Base-by-base conservation (phyloP, 2,888 invertebrate genomes). In the Philereme transversata region DNA sequence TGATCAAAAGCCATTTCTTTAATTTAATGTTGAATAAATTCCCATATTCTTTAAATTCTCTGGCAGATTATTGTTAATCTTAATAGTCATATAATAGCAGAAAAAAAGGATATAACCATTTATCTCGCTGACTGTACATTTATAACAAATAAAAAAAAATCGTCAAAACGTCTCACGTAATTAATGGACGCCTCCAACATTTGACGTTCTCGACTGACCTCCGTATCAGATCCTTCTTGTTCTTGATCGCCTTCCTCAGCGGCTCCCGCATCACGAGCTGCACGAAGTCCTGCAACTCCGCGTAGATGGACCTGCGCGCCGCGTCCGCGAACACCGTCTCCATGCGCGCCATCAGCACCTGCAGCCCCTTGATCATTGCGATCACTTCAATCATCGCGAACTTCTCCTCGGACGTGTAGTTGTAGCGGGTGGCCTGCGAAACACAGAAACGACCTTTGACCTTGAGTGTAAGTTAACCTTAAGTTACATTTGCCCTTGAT, bases 351-450 rank as follows among this genome's bases (percentile, higher is more conserved):
- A 99, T 98, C 55, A 99, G 92, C 34, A 98, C 97, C 86, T 99
- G 99, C 4, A 99, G 93, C 0, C 99, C 99, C 87, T 99, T 99
- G 75, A 99, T 99, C 99, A 99, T 99, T 0, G 99, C 99, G 72
- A 99, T 99, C 11, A 99, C 98, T 91, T 99, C 99, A 67, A 99
- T 99, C 74, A 99, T 92, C 0, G 99, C 99, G 89, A 98, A 98
- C 83, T 99, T 99, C 89, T 99, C 99, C 77, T 98, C 98, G 2
- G 97, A 97, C 0, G 96, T 97, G 85, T 99, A 99, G 90, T 99
- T 99, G 91, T 99, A 99, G 6, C 99, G 95, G 0, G 99, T 99
- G 0, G 99, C 98, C 96, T 96, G 81, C 7, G 5, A 76, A 72
- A 47, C 49, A 68, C 55, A 22, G 43, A 7, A 8, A 5, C 33